Evolutionary conservation across 2,113 vertebrate species (phyloP).

Genomic region (Mustelus asterias): DNA sequence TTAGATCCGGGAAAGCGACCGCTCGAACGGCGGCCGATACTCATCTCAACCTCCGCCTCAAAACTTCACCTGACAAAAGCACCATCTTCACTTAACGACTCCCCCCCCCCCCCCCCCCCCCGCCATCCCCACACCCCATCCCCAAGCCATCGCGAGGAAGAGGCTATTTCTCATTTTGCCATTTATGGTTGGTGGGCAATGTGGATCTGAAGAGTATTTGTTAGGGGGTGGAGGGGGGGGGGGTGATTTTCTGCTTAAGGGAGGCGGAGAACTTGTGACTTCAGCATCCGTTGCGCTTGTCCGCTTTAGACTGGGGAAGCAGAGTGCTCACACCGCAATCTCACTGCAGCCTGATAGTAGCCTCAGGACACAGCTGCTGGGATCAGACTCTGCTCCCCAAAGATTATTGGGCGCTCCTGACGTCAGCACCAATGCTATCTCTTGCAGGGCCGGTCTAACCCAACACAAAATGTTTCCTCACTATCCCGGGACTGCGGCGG

Average conservation of each 20-base stretch:
- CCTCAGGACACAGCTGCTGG: constrained; percentile 31
- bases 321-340: not conserved
- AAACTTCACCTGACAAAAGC: not conserved
- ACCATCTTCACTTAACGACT: not conserved
- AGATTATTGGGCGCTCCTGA: constrained; percentile 4
- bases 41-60: not conserved
- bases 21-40: not conserved
- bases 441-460: not conserved
- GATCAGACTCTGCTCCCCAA: not conserved
- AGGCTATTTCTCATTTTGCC: not conserved
- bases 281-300: not conserved
- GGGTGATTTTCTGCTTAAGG: no score
- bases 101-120: not conserved
- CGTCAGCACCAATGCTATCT: constrained; percentile 18
- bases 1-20: not conserved
- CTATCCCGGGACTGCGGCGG: not conserved
- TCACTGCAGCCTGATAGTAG: not conserved
- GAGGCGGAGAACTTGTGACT: not conserved
- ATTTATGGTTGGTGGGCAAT: not conserved
- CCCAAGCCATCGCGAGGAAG: not conserved
- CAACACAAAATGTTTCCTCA: not conserved
- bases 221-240: not conserved
- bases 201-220: not conserved
- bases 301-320: not conserved
- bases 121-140: not conserved